These are phyloP conservation scores for Fopius arisanus DNA, from an alignment of 1,140 invertebrate species.

Conservation along the genomic window DNA sequence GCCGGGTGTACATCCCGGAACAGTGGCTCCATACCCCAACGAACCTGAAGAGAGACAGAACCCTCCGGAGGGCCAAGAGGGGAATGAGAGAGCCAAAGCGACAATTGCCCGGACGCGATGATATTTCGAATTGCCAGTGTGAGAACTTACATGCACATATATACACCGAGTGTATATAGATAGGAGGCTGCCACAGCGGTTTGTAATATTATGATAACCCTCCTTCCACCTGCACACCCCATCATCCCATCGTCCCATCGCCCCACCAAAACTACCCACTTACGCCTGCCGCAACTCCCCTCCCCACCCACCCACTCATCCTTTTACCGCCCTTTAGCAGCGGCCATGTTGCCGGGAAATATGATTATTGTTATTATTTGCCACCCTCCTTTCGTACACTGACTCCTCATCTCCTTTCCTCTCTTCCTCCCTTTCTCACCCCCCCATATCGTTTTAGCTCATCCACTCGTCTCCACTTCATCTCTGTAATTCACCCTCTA, in stretches of 20 bases:
- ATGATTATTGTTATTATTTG: conserved; percentile 67
- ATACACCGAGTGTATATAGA: conserved; percentile 53
- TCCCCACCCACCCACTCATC: conserved; percentile 31
- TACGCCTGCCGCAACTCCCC: conserved; percentile 9
- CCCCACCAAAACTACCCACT: conserved; percentile 25
- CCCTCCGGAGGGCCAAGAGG: conserved; percentile 16
- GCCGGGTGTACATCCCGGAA: neutral
- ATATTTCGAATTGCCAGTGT: conserved; percentile 52
- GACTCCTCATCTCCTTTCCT: conserved; percentile 40
- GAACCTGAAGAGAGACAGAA: conserved; percentile 1
- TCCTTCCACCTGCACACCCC: conserved; percentile 48
- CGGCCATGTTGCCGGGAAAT: conserved; percentile 65
- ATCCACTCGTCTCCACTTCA: conserved; percentile 29
- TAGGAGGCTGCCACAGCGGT: conserved; percentile 61
- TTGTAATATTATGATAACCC: conserved; percentile 67
- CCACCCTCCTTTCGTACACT: conserved; percentile 50
- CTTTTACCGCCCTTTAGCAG: conserved; percentile 60
- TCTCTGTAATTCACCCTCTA: conserved; percentile 22
- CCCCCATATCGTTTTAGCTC: conserved; percentile 25
- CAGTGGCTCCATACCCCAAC: neutral
- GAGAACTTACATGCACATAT: conserved; percentile 20
- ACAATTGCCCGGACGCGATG: conserved; percentile 59
- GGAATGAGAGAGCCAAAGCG: conserved; percentile 39
- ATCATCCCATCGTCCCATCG: conserved; percentile 35
- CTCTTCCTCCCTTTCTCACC: conserved; percentile 25